These are phyloP conservation scores for Hiodon alosoides DNA, from an alignment of 2,113 vertebrate species.

Conservation along the genomic window DNA sequence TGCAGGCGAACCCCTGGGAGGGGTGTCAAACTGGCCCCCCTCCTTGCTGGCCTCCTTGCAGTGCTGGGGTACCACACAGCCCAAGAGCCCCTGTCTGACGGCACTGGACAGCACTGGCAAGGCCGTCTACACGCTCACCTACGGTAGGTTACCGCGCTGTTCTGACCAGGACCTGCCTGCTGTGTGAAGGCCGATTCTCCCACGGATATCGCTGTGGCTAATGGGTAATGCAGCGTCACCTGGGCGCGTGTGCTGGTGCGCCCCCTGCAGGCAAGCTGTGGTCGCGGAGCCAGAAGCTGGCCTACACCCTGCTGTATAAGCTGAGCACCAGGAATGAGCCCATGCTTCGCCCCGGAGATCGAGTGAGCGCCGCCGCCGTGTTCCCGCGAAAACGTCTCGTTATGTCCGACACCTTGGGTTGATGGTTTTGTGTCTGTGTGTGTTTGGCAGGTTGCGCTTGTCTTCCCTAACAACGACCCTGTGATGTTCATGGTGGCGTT, in stretches of 20 bases:
- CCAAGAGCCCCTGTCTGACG: conserved; percentile 84
- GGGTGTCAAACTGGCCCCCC: conserved; percentile 69
- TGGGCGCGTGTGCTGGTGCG: not conserved
- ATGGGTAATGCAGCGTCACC: not conserved
- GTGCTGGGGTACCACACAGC: conserved; percentile 80
- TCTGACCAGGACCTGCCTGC: too few species aligned
- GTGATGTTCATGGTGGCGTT: conserved; percentile 97
- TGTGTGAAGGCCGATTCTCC: too few species aligned
- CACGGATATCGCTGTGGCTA: too few species aligned
- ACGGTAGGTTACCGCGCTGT: conserved; percentile 60
- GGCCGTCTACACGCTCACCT: conserved; percentile 82
- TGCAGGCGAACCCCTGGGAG: conserved; percentile 71
- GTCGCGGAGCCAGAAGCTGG: conserved; percentile 90
- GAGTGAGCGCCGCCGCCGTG: conserved; percentile 63
- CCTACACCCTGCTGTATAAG: conserved; percentile 89
- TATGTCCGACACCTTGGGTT: too few species aligned
- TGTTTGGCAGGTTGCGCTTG: conserved; percentile 80
- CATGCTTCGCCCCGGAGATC: conserved; percentile 82
- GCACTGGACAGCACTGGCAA: conserved; percentile 84
- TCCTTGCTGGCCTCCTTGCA: conserved; percentile 80
- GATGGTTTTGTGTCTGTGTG: not conserved
- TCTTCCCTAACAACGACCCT: conserved; percentile 92
- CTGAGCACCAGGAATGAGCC: conserved; percentile 84
- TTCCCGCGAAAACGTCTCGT: too few species aligned
- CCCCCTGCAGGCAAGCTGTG: conserved; percentile 79